Evolutionary conservation across 2,888 invertebrate genomes (phyloP).

Genomic region (Tetanocera ferruginea): DNA sequence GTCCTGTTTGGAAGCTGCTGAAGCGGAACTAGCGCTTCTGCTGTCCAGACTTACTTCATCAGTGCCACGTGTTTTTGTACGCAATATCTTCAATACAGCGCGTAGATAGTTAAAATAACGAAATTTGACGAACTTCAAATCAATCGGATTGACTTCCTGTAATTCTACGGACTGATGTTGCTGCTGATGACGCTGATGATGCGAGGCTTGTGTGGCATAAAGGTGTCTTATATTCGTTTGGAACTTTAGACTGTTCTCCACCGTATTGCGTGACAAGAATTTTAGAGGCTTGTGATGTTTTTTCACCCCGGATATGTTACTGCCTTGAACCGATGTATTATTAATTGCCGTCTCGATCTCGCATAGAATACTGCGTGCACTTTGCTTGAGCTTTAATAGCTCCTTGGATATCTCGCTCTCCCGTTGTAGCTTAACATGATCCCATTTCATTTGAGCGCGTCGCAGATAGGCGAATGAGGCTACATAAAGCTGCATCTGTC

Average conservation of each 20-base stretch:
- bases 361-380: constrained; percentile 58
- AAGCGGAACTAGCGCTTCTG: neutral
- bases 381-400: constrained; percentile 49
- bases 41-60: constrained; percentile 35
- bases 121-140: constrained; percentile 57
- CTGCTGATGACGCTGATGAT: constrained; percentile 10
- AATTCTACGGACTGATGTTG: constrained; percentile 4
- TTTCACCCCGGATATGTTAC: neutral
- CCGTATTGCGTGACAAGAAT: constrained; percentile 49
- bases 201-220: constrained; percentile 37
- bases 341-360: constrained; percentile 62
- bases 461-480: constrained; percentile 60
- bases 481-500: constrained; percentile 61
- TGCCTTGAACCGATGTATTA: constrained; percentile 33
- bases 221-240: constrained; percentile 49
- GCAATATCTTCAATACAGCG: constrained; percentile 51
- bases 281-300: constrained; percentile 6
- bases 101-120: constrained; percentile 54
- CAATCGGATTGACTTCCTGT: constrained; percentile 49
- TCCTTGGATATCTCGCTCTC: constrained; percentile 52
- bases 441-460: constrained; percentile 56
- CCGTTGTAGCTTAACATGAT: constrained; percentile 48
- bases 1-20: neutral
- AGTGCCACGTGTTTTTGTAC: constrained; percentile 43
- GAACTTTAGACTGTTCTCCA: constrained; percentile 56